These are phyloP conservation scores for Macrobrachium nipponense DNA, from an alignment of 1,140 invertebrate genomes.

Conservation along the genomic window DNA sequence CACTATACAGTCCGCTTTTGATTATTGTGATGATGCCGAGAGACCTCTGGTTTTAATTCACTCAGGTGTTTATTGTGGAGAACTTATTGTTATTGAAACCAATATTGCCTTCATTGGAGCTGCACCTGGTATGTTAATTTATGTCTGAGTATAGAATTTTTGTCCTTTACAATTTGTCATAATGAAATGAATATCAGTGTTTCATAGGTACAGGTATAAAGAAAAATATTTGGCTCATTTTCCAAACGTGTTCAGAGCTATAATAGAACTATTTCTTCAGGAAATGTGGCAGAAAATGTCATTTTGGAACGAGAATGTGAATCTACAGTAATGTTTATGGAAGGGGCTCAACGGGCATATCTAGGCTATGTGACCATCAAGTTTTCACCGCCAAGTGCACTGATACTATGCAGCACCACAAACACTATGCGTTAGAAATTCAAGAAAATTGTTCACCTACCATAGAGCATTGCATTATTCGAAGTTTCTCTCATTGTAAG, in stretches of 20 bases:
- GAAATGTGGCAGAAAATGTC: conserved; percentile 93
- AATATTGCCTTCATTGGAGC: conserved; percentile 86
- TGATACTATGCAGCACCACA: conserved; percentile 90
- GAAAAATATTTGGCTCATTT: no score
- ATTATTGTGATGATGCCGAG: conserved; percentile 78
- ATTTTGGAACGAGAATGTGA: conserved; percentile 93
- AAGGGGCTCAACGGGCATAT: conserved; percentile 93
- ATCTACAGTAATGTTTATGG: conserved; percentile 95
- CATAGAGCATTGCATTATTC: conserved; percentile 95
- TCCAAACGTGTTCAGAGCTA: no score
- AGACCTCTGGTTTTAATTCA: conserved; percentile 64
- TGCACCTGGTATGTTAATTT: conserved; percentile 74
- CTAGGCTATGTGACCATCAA: conserved; percentile 95
- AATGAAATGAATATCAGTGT: no score
- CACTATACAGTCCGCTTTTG: conserved; percentile 86
- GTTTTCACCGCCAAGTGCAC: conserved; percentile 93
- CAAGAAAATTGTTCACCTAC: conserved; percentile 96
- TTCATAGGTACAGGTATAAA: no score
- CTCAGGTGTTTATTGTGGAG: conserved; percentile 86
- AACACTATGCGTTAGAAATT: conserved; percentile 97
- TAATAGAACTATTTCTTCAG: conserved; percentile 64
- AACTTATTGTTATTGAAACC: conserved; percentile 93
- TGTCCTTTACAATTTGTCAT: neutral
- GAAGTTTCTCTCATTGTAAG: conserved; percentile 80
- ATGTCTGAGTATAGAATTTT: neutral